A percentile compares a stretch with the other conserved stretches of the same genome.
Evolutionary conservation across 2,888 invertebrate species (phyloP).

Genomic region (Sabatieria punctata): DNA sequence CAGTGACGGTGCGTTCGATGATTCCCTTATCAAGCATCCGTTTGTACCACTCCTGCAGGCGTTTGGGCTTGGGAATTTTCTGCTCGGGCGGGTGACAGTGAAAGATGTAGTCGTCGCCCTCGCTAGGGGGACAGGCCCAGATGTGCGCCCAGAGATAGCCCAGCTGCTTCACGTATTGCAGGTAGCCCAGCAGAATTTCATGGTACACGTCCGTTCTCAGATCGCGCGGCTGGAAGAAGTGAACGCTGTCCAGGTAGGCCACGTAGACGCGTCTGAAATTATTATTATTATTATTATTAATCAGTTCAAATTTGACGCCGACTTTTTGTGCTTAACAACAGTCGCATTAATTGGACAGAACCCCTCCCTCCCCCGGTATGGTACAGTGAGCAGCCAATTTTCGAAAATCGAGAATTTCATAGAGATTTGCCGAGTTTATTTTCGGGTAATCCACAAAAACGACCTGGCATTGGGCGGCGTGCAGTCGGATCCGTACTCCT

Average conservation of each 20-base stretch:
- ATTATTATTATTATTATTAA: too few relatives aligned
- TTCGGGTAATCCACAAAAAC: conserved; percentile 67
- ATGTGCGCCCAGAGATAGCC: conserved; percentile 99
- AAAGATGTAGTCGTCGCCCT: conserved; percentile 99
- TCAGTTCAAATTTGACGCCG: too few relatives aligned
- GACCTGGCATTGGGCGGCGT: conserved; percentile 69
- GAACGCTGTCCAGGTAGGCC: conserved; percentile 95
- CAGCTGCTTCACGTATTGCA: conserved; percentile 92
- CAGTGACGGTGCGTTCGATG: conserved; percentile 88
- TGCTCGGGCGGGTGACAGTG: conserved; percentile 99
- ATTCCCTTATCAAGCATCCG: conserved; percentile 99
- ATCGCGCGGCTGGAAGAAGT: conserved; percentile 94
- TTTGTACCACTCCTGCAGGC: conserved; percentile 99
- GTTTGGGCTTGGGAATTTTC: conserved; percentile 97
- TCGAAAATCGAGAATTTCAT: too few relatives aligned
- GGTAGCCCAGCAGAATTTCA: conserved; percentile 92
- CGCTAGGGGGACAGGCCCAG: conserved; percentile 99
- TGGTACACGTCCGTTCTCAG: conserved; percentile 96
- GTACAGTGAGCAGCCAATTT: too few relatives aligned
- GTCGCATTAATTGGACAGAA: too few relatives aligned
- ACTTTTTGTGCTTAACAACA: too few relatives aligned
- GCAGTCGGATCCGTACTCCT: conserved; percentile 96
- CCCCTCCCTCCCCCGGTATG: too few relatives aligned
- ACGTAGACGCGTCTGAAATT: conserved; percentile 79
- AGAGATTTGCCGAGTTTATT: too few relatives aligned